Percentiles rank a stretch among this genome's conserved stretches.
Evolutionary conservation across 2,888 invertebrate genomes (phyloP).

Genomic region (Laspeyria flexula): DNA sequence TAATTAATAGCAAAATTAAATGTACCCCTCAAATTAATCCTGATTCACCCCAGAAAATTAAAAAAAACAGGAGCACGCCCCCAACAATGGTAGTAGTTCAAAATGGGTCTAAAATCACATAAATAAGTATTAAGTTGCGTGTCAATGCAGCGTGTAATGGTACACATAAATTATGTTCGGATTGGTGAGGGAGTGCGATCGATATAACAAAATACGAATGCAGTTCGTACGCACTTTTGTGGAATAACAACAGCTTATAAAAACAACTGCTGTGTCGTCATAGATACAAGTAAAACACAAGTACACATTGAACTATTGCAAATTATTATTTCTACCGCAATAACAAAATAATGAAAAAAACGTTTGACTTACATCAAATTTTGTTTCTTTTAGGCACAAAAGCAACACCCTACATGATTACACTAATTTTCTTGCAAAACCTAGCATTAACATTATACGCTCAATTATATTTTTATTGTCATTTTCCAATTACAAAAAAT

Average conservation of each 20-base stretch:
- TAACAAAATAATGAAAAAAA: no score
- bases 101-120: constrained; percentile 18
- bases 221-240: neutral
- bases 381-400: no score
- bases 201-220: constrained; percentile 26
- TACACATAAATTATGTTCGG: constrained; percentile 54
- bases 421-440: no score
- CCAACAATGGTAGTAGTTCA: neutral
- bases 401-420: no score
- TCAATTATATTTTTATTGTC: no score
- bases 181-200: constrained; percentile 51
- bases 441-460: no score
- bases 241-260: neutral
- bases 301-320: no score
- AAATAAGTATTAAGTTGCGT: constrained; percentile 46
- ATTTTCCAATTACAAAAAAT: no score
- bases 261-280: neutral
- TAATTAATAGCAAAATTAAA: neutral
- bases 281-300: neutral
- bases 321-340: no score
- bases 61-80: constrained; percentile 3
- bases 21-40: constrained; percentile 1
- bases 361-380: no score
- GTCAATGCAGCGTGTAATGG: constrained; percentile 49
- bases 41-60: neutral